Base-by-base conservation (phyloP, 2,888 invertebrate species). In the Altica lythri region DNA sequence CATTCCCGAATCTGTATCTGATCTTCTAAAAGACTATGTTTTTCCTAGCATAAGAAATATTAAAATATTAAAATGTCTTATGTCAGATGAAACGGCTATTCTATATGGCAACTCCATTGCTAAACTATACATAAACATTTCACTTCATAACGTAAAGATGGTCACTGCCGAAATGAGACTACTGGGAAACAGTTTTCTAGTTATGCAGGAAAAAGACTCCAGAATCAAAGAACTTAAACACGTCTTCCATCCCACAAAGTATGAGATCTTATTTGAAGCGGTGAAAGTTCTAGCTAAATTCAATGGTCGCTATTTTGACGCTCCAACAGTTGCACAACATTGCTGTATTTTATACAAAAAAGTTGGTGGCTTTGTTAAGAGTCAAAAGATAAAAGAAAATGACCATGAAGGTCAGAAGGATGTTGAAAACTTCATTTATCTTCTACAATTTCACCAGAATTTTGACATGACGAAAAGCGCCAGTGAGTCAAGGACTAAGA, bases 341-440 rank as follows among this genome's bases (percentile, higher is more conserved):
- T 17, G 10, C 18, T 18, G 37, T 37, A 37, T 37, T 37, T 18
- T 18, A 37, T n/a, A 37, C 10, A 37, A 35, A 35, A 35, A 35
- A 35, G 16, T 35, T 35, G 17, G 16, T 13, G 16, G 16, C 16
- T 35, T 35, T 37, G 18, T 37, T 1, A 37, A 37, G 18, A 17
- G 37, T 37, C 12, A 18, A 37, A 37, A 37, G 18, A 37, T 37
- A 6, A 37, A 18, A 37, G 37, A 37, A 19, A 37, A 37, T 18
- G 18, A 37, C 10, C 10, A 17, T 37, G 10, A 6, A n/a, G 19
- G 37, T n/a, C 17, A 17, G 18, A 37, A 37, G 18, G 18, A 17
- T n/a, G 27, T 27, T 27, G 27, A 27, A 27, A 27, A 27, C n/a
- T 37, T 37, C 18, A 37, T 37, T 17, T 37, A 18, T 37, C 18